These are phyloP conservation scores for Megaceryle alcyon DNA, from an alignment of 2,797 vertebrate genomes.

Conservation along the genomic window DNA sequence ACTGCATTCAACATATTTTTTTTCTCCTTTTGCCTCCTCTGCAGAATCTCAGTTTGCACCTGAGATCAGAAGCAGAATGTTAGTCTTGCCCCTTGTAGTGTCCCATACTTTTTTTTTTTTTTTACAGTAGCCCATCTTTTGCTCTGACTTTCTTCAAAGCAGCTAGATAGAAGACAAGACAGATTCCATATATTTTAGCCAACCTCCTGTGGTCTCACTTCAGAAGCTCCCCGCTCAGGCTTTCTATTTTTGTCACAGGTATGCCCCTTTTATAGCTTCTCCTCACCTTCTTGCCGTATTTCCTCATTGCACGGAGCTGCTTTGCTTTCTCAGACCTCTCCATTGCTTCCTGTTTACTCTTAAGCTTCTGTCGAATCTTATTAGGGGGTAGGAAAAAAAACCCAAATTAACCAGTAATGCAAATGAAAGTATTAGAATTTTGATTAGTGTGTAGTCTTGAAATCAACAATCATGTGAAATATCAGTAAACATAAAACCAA, in stretches of 20 bases:
- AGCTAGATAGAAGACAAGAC: neutral
- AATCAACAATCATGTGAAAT: neutral
- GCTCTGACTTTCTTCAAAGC: neutral
- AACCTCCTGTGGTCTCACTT: neutral
- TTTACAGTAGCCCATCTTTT: neutral
- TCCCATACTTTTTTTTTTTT: neutral
- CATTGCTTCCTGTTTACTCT: constrained; percentile 88
- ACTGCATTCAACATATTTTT: constrained; percentile 92
- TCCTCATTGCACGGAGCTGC: constrained; percentile 92
- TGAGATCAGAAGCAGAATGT: constrained; percentile 60
- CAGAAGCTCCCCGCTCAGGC: neutral
- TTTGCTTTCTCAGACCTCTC: constrained; percentile 96
- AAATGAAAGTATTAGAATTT: neutral
- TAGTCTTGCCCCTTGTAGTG: neutral
- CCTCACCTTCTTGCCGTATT: constrained; percentile 95
- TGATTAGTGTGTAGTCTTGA: neutral
- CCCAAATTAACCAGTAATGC: neutral
- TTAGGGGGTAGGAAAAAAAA: neutral
- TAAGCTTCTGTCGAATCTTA: constrained; percentile 93
- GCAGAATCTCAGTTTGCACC: constrained; percentile 95
- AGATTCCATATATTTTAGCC: neutral
- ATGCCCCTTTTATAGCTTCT: neutral
- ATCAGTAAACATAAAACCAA: neutral
- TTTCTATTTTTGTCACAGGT: neutral
- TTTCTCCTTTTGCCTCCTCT: constrained; percentile 96